Conservation (phyloP, 2,797 vertebrate genomes). For the Orientallactaga sibirica region DNA sequence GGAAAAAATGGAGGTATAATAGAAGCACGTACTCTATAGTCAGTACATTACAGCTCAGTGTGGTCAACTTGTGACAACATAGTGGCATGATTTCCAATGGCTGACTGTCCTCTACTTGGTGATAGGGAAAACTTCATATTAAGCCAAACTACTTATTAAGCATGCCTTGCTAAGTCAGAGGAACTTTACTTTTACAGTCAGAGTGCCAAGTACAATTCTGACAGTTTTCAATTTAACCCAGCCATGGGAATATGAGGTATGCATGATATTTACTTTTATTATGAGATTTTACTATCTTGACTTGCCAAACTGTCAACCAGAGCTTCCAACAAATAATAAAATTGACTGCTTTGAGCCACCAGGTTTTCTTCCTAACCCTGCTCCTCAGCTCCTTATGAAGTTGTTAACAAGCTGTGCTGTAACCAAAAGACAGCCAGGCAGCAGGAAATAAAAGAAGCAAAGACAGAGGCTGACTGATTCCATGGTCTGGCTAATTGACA, state of each 20-base stretch:
- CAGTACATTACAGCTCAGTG: not conserved
- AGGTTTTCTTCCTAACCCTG: conserved; percentile 48
- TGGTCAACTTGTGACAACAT: conserved; percentile 12
- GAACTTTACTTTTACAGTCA: conserved; percentile 43
- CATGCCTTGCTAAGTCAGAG: conserved; percentile 7
- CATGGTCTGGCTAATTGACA: conserved; percentile 71
- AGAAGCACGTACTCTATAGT: conserved; percentile 45
- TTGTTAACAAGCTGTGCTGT: conserved; percentile 57
- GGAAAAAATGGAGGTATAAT: conserved; percentile 36
- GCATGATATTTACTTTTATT: conserved; percentile 40
- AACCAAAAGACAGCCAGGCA: conserved; percentile 68
- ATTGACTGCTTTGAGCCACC: conserved; percentile 9
- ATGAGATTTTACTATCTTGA: not conserved
- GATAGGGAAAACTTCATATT: conserved; percentile 63
- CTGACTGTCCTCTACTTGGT: not conserved
- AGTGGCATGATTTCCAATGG: conserved; percentile 47
- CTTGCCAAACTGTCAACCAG: conserved; percentile 63
- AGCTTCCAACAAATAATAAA: conserved; percentile 59
- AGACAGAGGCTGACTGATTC: conserved; percentile 52
- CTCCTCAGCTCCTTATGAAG: not conserved
- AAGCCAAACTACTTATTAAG: conserved; percentile 62
- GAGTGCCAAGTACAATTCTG: not conserved
- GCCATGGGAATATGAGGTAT: not conserved
- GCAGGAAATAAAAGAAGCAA: conserved; percentile 49
- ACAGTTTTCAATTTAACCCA: conserved; percentile 28